phyloP scores from a whole-genome alignment of 2,888 invertebrate species.

The Bruchidius siliquastri region DNA sequence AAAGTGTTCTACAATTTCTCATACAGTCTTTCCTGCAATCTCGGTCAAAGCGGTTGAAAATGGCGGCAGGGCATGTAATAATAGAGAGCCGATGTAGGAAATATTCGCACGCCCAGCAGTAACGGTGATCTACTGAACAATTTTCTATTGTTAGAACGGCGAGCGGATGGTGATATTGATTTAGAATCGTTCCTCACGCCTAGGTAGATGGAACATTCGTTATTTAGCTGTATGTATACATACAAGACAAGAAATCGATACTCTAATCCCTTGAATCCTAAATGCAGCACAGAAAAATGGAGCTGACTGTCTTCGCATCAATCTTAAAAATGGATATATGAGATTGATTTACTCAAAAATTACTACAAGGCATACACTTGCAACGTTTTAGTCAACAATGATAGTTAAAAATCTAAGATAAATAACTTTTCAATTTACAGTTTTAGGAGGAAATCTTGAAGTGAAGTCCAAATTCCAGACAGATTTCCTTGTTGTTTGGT shows the following conservation, averaged over 20 bases:
- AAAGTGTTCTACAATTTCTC: not conserved
- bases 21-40: not conserved
- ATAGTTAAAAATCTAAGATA: no score
- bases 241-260: not conserved
- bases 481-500: no score
- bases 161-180: not conserved
- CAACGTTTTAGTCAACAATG: no score
- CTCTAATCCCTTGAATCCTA: not conserved
- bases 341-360: no score
- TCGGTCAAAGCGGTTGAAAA: not conserved
- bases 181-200: not conserved
- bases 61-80: not conserved
- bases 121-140: not conserved
- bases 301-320: no score
- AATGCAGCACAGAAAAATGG: not conserved
- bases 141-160: not conserved
- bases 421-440: no score
- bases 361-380: no score
- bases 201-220: not conserved
- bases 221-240: not conserved
- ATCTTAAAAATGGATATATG: no score
- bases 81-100: not conserved
- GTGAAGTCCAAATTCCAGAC: no score
- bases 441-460: no score
- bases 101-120: not conserved